Evolutionary conservation across 2,113 vertebrate genomes (phyloP).

Genomic region (Chroicocephalus ridibundus): DNA sequence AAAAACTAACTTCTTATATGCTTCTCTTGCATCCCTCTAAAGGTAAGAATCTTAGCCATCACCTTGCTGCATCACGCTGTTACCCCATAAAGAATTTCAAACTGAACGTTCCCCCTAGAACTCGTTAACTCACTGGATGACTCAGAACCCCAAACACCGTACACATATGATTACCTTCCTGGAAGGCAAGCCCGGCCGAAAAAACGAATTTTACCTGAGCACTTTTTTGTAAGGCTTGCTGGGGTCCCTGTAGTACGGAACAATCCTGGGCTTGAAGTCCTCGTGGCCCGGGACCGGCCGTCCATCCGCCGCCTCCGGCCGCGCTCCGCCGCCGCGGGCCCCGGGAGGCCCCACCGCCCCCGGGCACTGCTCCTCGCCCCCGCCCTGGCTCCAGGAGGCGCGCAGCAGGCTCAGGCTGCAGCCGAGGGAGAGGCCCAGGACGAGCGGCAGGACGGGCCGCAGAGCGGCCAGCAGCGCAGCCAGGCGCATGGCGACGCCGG

Average conservation of each 20-base stretch:
- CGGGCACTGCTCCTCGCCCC: conserved; percentile 76
- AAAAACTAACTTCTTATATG: not conserved
- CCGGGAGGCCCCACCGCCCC: conserved; percentile 67
- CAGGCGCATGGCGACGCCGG: conserved; percentile 77
- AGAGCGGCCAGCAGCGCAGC: conserved; percentile 82
- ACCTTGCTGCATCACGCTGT: fast-evolving
- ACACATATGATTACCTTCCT: fast-evolving
- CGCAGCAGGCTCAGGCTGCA: conserved; percentile 93
- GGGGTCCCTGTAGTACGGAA: conserved; percentile 91
- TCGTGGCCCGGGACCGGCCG: conserved; percentile 43
- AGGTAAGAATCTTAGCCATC: fast-evolving
- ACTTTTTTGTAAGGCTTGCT: conserved; percentile 93
- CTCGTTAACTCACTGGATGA: not conserved
- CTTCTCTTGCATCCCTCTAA: fast-evolving
- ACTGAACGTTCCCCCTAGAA: fast-evolving
- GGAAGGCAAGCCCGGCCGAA: not conserved
- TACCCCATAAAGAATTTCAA: not conserved
- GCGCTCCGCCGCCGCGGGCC: conserved; percentile 24
- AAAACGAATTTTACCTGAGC: conserved; percentile 78
- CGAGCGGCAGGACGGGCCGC: conserved; percentile 88
- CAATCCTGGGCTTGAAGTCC: conserved; percentile 85
- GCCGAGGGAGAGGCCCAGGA: conserved; percentile 91
- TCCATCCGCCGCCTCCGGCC: not conserved
- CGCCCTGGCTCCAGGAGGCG: conserved; percentile 89
- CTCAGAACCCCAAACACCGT: not conserved